Evolutionary conservation across 1,140 invertebrate genomes (phyloP).

Genomic region (Tetraneura akinire): DNA sequence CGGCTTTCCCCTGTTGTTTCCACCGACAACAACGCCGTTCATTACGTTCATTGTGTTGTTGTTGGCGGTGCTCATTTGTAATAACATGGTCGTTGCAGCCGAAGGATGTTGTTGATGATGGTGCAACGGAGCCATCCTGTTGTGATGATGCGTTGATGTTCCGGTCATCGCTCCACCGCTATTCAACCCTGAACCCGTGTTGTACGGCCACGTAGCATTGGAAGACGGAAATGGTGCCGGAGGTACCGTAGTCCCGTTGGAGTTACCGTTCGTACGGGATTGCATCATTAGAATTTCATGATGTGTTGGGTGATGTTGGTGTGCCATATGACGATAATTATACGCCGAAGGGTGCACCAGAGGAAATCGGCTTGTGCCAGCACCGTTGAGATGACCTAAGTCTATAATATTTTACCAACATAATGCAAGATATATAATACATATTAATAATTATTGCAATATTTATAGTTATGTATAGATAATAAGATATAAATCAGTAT

Average conservation of each 20-base stretch:
- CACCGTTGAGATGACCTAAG: neutral
- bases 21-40: constrained; percentile 2
- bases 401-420: too few species aligned
- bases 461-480: too few species aligned
- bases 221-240: neutral
- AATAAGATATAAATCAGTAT: too few species aligned
- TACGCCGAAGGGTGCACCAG: constrained; percentile 8
- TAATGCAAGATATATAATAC: too few species aligned
- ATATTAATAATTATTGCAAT: too few species aligned
- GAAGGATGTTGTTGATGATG: constrained; percentile 15
- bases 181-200: neutral
- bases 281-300: constrained; percentile 35
- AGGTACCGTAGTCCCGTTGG: neutral
- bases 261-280: neutral
- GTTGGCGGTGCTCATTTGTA: constrained; percentile 18
- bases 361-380: neutral
- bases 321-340: constrained; percentile 12
- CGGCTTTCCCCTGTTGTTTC: constrained; percentile 69
- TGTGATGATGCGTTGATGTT: neutral
- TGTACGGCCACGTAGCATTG: constrained; percentile 4
- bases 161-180: neutral
- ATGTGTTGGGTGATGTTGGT: neutral
- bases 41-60: constrained; percentile 6
- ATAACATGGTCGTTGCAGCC: constrained; percentile 12
- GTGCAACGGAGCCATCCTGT: constrained; percentile 1